A percentile compares a stretch with the other conserved stretches of the same genome.
These are phyloP conservation scores for Phytoseiulus persimilis DNA, from an alignment of 2,888 invertebrate genomes.

Conservation along the genomic window DNA sequence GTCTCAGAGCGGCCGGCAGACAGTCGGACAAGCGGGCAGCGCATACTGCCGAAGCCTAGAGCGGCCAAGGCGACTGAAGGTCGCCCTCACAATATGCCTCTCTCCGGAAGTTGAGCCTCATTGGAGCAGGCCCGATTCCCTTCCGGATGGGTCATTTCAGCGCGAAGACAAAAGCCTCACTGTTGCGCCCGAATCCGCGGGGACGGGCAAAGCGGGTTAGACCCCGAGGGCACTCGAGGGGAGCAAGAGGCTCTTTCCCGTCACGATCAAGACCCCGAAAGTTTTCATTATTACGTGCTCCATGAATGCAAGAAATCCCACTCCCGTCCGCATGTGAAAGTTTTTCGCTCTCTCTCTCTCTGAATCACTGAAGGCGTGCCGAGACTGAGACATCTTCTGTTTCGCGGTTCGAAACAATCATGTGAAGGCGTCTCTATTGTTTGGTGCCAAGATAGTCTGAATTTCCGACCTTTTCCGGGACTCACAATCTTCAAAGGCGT, in stretches of 20 bases:
- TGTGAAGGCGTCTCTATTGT: too few species aligned
- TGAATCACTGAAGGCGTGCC: too few species aligned
- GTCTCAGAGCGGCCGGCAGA: background rate
- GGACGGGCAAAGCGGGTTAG: background rate
- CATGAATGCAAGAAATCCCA: background rate
- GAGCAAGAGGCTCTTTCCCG: background rate
- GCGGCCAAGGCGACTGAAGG: background rate
- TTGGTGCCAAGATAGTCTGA: too few species aligned
- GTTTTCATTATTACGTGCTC: background rate
- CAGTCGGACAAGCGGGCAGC: background rate
- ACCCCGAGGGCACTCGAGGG: background rate
- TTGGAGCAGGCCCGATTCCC: background rate
- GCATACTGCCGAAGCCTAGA: background rate
- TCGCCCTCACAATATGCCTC: background rate
- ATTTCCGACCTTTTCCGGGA: too few species aligned
- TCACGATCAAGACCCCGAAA: background rate
- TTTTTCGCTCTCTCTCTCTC: too few species aligned
- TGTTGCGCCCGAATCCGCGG: background rate
- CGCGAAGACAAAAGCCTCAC: background rate
- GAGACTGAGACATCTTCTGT: too few species aligned
- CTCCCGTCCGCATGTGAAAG: too few species aligned
- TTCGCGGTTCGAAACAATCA: too few species aligned
- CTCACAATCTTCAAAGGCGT: too few species aligned
- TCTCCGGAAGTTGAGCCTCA: background rate
- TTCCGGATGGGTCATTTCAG: background rate